Conservation (phyloP, 1,140 invertebrate genomes). For the Holcopasites calliopsidis region DNA sequence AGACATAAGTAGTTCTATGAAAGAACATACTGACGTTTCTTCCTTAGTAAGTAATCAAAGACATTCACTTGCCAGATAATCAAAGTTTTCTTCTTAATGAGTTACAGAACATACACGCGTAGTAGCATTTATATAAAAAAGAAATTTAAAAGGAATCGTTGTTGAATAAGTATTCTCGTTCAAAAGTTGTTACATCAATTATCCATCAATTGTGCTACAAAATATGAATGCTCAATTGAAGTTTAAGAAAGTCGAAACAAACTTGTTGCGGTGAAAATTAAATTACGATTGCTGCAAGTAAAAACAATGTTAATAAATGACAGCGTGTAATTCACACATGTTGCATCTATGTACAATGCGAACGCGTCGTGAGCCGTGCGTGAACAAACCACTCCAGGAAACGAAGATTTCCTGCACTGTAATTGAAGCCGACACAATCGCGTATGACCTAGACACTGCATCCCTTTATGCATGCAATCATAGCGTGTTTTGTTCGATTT, state of each 20-base stretch:
- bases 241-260: no score
- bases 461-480: conserved; percentile 32
- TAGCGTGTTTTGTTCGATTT: conserved; percentile 44
- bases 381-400: conserved; percentile 31
- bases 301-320: conserved; percentile 18
- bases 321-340: neutral
- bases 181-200: no score
- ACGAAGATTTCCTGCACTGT: conserved; percentile 18
- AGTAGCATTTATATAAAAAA: no score
- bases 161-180: no score
- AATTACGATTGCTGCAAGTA: neutral
- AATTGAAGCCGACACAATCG: conserved; percentile 22
- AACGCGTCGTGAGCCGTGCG: neutral
- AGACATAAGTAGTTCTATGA: conserved; percentile 1
- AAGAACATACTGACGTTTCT: neutral
- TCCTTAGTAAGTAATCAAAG: neutral
- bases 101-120: no score
- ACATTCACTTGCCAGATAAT: neutral
- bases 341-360: neutral
- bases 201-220: no score
- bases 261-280: neutral
- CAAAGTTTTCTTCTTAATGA: neutral
- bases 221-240: no score
- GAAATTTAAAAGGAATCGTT: no score
- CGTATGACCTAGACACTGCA: conserved; percentile 60